A percentile compares a stretch with the other conserved stretches of the same genome.
Evolutionary conservation across 2,888 invertebrate species (phyloP).

Genomic region (Drosophila mimica): DNA sequence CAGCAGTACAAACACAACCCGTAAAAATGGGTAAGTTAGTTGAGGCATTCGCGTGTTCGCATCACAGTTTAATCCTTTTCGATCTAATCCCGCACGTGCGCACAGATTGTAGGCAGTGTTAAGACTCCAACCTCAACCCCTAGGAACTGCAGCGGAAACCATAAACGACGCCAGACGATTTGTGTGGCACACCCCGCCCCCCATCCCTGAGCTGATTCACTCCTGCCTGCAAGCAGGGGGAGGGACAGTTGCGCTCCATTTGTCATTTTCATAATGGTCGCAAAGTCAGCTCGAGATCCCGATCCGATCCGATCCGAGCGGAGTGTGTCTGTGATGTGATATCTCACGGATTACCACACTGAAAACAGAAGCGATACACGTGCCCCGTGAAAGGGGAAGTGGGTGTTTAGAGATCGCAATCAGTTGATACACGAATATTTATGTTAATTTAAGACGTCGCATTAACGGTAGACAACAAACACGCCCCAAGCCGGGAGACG

Average conservation of each 20-base stretch:
- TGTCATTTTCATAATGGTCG: constrained; percentile 77
- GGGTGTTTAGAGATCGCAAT: constrained; percentile 52
- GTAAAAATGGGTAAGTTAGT: not conserved
- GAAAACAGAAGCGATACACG: constrained; percentile 48
- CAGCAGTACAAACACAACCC: constrained; percentile 6
- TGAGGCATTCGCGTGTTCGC: constrained; percentile 37
- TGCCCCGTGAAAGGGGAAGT: constrained; percentile 19
- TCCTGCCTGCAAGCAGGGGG: constrained; percentile 32
- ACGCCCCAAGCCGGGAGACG: constrained; percentile 14
- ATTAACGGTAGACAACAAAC: constrained; percentile 45
- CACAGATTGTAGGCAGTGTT: constrained; percentile 25
- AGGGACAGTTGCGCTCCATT: constrained; percentile 68
- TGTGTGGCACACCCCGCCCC: too few species aligned
- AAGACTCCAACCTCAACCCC: constrained; percentile 3
- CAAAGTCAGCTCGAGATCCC: constrained; percentile 49
- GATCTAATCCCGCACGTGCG: constrained; percentile 67
- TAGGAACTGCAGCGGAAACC: constrained; percentile 45
- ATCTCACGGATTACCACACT: constrained; percentile 62
- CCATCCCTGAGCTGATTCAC: constrained; percentile 6
- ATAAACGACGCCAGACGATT: constrained; percentile 58
- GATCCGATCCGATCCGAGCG: constrained; percentile 7
- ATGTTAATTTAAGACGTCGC: constrained; percentile 61
- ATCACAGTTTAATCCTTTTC: constrained; percentile 66
- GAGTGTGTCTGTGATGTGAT: constrained; percentile 61
- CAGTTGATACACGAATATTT: constrained; percentile 59